Evolutionary conservation across 2,113 vertebrate species (phyloP).

Genomic region (Globicephala melas): DNA sequence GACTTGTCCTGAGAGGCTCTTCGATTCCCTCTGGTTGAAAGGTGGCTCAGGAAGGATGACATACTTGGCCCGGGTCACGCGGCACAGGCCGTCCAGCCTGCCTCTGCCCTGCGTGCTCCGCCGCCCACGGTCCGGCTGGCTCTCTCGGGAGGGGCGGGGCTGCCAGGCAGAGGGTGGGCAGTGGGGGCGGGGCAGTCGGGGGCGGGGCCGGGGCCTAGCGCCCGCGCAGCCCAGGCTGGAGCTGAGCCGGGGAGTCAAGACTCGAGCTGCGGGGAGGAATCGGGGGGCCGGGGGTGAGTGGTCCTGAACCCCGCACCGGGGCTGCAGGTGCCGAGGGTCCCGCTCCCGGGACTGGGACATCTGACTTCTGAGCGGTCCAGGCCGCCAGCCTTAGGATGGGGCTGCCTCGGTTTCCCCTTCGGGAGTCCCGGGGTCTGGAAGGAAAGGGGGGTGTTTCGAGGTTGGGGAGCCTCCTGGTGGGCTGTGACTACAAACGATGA

Average conservation of each 20-base stretch:
- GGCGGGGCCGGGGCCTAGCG: neutral
- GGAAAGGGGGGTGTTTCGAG: neutral
- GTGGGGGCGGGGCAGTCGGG: neutral
- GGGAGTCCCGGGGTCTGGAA: neutral
- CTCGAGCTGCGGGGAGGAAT: accelerated
- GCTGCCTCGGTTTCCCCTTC: neutral
- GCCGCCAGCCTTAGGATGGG: accelerated
- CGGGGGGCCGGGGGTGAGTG: neutral
- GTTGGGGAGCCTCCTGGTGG: neutral
- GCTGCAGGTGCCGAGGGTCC: neutral
- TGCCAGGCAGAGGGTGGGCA: accelerated
- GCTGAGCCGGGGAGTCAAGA: neutral
- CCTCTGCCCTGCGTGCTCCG: neutral
- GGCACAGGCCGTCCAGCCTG: too few relatives aligned
- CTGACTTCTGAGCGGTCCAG: neutral
- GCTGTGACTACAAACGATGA: neutral
- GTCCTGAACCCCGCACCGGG: neutral
- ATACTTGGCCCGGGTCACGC: neutral
- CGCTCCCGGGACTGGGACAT: neutral
- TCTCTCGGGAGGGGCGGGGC: neutral
- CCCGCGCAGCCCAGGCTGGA: accelerated
- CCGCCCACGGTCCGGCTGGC: neutral
- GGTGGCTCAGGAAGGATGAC: neutral
- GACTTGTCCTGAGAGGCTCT: too few relatives aligned
- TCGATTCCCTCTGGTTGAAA: too few relatives aligned